A percentile compares a stretch with the other conserved stretches of the same genome.
These are phyloP conservation scores for Dinocampus coccinellae DNA, from an alignment of 2,888 invertebrate species.

Conservation along the genomic window DNA sequence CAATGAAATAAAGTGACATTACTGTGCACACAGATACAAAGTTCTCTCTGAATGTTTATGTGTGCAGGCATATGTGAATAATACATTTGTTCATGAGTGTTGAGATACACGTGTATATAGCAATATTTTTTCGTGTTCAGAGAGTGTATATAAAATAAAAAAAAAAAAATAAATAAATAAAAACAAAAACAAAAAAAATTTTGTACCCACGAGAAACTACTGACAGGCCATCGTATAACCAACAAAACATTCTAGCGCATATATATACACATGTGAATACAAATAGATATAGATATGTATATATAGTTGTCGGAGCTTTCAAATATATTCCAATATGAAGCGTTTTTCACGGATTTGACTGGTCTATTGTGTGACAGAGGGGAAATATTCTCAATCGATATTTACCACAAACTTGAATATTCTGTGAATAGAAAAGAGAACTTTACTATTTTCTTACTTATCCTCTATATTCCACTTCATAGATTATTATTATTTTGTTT, in stretches of 20 bases:
- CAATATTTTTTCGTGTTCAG: constrained; percentile 17
- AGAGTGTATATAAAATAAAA: too few species aligned
- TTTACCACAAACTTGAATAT: constrained; percentile 2
- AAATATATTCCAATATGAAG: constrained; percentile 49
- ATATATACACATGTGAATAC: not conserved
- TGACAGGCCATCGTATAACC: constrained; percentile 30
- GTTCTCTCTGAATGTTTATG: not conserved
- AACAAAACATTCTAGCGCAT: not conserved
- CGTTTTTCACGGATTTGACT: constrained; percentile 47
- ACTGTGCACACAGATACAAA: not conserved
- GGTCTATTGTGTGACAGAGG: constrained; percentile 46
- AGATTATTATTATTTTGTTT: not conserved
- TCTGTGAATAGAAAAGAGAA: not conserved
- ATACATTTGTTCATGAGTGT: not conserved
- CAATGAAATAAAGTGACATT: constrained; percentile 25
- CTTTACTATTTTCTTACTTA: not conserved
- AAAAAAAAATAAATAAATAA: too few species aligned
- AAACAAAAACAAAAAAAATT: constrained; percentile 27
- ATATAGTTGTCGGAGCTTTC: not conserved
- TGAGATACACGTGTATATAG: constrained; percentile 17
- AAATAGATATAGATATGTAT: not conserved
- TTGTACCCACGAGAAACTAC: constrained; percentile 23
- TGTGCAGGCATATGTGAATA: not conserved
- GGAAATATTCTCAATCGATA: constrained; percentile 34
- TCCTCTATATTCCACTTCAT: too few species aligned